Conservation (phyloP, 2,113 vertebrate genomes). For the Noctilio leporinus region DNA sequence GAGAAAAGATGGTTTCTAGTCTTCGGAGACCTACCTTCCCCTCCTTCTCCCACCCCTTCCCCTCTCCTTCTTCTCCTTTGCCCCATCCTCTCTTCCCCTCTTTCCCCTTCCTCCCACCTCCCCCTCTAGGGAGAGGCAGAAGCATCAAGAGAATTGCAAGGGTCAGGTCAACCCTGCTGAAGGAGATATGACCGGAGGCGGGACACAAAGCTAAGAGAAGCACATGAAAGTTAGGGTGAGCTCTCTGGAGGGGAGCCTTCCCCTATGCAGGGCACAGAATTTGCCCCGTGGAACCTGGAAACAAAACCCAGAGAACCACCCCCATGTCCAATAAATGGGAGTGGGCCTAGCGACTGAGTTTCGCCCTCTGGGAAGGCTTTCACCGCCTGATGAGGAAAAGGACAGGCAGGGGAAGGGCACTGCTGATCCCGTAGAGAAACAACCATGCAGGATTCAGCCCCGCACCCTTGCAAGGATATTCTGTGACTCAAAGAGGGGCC, state of each 20-base stretch:
- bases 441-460: neutral
- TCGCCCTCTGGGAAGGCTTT: neutral
- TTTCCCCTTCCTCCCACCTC: neutral
- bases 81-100: neutral
- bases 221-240: accelerated
- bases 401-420: neutral
- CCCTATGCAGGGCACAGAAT: neutral
- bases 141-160: neutral
- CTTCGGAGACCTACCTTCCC: neutral
- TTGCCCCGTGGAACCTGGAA: neutral
- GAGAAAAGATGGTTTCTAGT: neutral
- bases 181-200: no score
- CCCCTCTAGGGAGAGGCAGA: neutral
- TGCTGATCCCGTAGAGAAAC: neutral
- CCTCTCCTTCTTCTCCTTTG: no score
- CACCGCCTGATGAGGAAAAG: neutral
- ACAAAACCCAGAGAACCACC: neutral
- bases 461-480: neutral
- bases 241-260: neutral
- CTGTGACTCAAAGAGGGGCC: neutral
- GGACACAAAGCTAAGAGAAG: neutral
- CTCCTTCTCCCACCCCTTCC: neutral
- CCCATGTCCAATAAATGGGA: neutral
- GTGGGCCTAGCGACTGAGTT: neutral
- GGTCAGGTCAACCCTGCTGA: neutral